These are phyloP conservation scores for Cotesia congregata DNA, from an alignment of 2,888 invertebrate genomes.

Conservation along the genomic window DNA sequence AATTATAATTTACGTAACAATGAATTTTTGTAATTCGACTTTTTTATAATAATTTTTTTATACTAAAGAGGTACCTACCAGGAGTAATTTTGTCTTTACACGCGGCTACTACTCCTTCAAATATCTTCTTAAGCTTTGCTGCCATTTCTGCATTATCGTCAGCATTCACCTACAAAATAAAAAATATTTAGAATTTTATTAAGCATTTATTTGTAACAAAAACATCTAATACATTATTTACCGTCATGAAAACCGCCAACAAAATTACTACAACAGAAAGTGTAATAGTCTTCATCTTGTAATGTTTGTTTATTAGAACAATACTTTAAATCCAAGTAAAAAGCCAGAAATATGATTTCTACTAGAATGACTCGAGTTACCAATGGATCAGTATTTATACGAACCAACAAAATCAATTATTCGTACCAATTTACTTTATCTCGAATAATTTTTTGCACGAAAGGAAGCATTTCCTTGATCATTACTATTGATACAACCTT, in stretches of 20 bases:
- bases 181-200: neutral
- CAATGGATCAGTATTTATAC: neutral
- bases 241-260: neutral
- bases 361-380: neutral
- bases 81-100: no score
- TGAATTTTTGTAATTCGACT: no score
- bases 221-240: neutral
- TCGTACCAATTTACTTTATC: neutral
- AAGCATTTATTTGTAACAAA: neutral
- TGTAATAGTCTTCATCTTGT: neutral
- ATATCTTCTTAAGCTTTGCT: no score
- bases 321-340: neutral
- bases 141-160: no score
- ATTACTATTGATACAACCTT: neutral
- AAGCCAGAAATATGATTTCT: neutral
- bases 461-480: neutral
- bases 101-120: no score
- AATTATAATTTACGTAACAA: no score
- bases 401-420: neutral
- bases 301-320: neutral
- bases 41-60: no score
- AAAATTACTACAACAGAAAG: neutral
- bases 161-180: neutral
- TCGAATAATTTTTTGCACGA: neutral
- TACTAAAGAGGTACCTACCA: no score